A percentile compares a stretch with the other conserved stretches of the same genome.
phyloP scores from a whole-genome alignment of 2,888 invertebrate genomes.

The Scaptomyza parva region DNA sequence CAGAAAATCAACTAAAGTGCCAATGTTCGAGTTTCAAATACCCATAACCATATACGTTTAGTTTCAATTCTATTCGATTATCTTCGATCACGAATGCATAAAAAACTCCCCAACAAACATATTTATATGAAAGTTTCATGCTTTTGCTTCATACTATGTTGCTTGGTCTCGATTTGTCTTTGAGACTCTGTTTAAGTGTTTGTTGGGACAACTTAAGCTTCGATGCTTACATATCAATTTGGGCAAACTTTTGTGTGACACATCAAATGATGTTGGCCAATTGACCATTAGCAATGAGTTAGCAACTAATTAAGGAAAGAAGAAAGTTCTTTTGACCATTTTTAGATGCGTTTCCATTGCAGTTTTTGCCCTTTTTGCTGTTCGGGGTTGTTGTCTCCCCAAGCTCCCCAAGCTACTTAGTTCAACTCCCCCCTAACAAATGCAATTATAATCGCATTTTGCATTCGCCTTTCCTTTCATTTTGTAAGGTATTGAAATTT shows the following conservation, averaged over 20 bases:
- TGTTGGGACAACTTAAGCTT: slow-evolving; percentile 11
- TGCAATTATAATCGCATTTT: slow-evolving; percentile 41
- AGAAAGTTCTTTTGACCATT: background rate
- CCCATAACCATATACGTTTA: background rate
- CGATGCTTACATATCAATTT: slow-evolving; percentile 38
- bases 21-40: background rate
- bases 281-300: slow-evolving; percentile 34
- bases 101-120: too few relatives aligned
- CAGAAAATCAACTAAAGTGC: background rate
- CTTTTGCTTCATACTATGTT: too few relatives aligned
- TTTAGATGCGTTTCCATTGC: background rate
- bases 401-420: background rate
- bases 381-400: slow-evolving; percentile 7
- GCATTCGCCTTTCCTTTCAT: slow-evolving; percentile 18
- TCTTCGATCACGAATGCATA: too few relatives aligned
- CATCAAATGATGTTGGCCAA: slow-evolving; percentile 34
- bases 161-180: slow-evolving; percentile 9
- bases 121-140: too few relatives aligned
- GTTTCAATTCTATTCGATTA: too few relatives aligned
- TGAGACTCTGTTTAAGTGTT: slow-evolving; percentile 5
- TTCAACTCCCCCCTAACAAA: background rate
- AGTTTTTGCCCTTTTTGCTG: background rate
- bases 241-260: slow-evolving; percentile 15
- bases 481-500: slow-evolving; percentile 14
- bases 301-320: slow-evolving; percentile 49